Conservation (phyloP, 2,113 vertebrate genomes). For the Anser brachyrhynchus region DNA sequence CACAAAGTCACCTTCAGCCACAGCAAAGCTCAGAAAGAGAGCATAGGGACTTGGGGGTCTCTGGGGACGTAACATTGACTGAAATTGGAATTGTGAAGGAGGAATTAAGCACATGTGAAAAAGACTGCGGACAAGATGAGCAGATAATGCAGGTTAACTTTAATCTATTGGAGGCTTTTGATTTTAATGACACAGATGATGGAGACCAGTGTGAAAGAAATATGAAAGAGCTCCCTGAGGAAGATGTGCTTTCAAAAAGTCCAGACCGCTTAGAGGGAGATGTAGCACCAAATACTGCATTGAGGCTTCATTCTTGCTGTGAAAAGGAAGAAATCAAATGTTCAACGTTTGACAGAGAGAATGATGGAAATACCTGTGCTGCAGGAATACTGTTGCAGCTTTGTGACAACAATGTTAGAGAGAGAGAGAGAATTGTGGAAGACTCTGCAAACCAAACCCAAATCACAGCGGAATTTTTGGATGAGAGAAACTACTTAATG, state of each 20-base stretch:
- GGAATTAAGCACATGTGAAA: not conserved
- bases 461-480: not conserved
- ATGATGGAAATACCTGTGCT: not conserved
- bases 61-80: not conserved
- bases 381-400: not conserved
- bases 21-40: not conserved
- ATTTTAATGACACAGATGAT: constrained; percentile 63
- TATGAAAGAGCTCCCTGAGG: not conserved
- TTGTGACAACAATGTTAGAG: not conserved
- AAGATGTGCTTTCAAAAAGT: not conserved
- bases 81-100: not conserved
- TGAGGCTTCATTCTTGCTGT: not conserved
- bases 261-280: not conserved
- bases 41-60: not conserved
- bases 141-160: constrained; percentile 72
- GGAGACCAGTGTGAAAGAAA: constrained; percentile 10
- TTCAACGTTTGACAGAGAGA: not conserved
- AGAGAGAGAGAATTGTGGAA: not conserved
- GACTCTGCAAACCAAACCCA: not conserved
- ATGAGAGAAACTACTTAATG: not conserved
- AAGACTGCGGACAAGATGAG: not conserved
- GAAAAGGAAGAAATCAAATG: not conserved
- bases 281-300: not conserved
- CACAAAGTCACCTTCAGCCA: not conserved
- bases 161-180: constrained; percentile 72